Conservation (phyloP, 1,140 invertebrate species). For the Apis dorsata region DNA sequence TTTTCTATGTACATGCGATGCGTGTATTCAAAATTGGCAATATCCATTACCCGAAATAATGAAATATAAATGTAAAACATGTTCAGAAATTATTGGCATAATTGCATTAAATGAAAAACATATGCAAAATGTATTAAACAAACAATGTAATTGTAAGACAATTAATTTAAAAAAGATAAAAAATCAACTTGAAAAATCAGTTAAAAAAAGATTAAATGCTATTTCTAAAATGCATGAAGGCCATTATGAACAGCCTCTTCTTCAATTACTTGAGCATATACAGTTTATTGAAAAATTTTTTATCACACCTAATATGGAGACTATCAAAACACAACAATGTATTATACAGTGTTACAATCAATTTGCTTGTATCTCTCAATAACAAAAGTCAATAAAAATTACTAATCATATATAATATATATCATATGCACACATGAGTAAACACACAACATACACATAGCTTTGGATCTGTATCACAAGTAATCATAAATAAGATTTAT, state of each 20-base stretch:
- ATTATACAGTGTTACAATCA: conserved; percentile 78
- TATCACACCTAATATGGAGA: conserved; percentile 71
- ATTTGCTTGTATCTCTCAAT: conserved; percentile 49
- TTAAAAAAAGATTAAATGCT: conserved; percentile 68
- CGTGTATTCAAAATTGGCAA: conserved; percentile 81
- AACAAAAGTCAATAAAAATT: conserved; percentile 11
- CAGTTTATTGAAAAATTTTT: conserved; percentile 70
- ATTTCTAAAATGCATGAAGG: conserved; percentile 73
- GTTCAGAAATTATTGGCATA: conserved; percentile 25
- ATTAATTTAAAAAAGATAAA: conserved; percentile 63
- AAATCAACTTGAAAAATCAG: conserved; percentile 65
- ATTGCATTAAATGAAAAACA: neutral
- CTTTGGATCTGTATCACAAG: conserved; percentile 19
- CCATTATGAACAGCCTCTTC: conserved; percentile 72
- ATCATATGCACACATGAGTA: neutral
- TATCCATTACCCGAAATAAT: conserved; percentile 56
- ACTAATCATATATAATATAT: neutral
- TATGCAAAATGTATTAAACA: neutral
- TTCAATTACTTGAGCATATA: conserved; percentile 71
- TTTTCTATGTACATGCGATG: conserved; percentile 81
- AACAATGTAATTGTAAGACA: conserved; percentile 64
- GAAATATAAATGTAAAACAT: conserved; percentile 65
- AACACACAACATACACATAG: neutral
- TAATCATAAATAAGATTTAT: conserved; percentile 6
- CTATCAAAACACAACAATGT: conserved; percentile 77